Evolutionary conservation across 2,113 vertebrate species (phyloP).

Genomic region (Ammodytes dubius): DNA sequence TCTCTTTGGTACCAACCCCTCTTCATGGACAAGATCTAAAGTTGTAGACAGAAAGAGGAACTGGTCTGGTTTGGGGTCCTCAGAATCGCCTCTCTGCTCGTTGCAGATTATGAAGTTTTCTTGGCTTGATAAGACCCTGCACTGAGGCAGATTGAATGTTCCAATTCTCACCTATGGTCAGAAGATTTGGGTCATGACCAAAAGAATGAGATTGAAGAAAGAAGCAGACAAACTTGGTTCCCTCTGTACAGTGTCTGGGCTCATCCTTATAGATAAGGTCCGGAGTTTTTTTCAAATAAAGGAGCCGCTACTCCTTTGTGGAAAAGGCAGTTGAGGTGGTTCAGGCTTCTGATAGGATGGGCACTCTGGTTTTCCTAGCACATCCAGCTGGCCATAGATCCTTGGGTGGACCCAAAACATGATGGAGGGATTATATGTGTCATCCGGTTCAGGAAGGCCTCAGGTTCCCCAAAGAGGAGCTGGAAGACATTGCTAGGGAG

Average conservation of each 20-base stretch:
- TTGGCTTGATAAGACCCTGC: not conserved
- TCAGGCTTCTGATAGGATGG: not conserved
- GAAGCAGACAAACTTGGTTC: not conserved
- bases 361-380: not conserved
- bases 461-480: not conserved
- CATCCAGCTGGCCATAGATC: not conserved
- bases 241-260: not conserved
- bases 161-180: not conserved
- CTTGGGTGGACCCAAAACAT: not conserved
- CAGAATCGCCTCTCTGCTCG: not conserved
- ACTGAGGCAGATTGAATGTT: not conserved
- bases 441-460: not conserved
- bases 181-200: too few relatives aligned
- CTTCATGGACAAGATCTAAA: not conserved
- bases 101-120: conserved; percentile 3
- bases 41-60: not conserved
- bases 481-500: not conserved
- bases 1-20: not conserved
- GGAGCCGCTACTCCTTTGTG: not conserved
- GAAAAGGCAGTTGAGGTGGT: not conserved
- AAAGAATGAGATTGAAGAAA: not conserved
- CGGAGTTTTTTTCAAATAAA: too few relatives aligned
- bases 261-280: not conserved
- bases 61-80: not conserved
- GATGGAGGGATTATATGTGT: not conserved